Evolutionary conservation across 2,888 invertebrate species (phyloP).

Genomic region (Dicycla oo): DNA sequence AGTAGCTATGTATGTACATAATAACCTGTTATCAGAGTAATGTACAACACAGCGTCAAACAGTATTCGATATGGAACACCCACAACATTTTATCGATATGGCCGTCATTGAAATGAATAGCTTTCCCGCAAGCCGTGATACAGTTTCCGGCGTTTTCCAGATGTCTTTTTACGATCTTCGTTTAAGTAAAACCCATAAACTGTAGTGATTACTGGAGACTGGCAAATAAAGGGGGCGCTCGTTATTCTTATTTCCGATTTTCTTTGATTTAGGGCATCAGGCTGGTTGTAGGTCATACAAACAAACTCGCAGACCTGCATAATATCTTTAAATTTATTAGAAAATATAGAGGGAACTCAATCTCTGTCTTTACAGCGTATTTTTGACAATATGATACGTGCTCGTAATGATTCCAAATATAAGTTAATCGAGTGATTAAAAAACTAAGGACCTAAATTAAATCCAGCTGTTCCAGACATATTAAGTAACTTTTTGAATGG

Average conservation of each 20-base stretch:
- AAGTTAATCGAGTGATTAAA: too few relatives aligned
- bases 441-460: slow-evolving; percentile 1
- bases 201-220: slow-evolving; percentile 17
- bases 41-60: slow-evolving; percentile 19
- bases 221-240: slow-evolving; percentile 45
- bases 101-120: slow-evolving; percentile 23
- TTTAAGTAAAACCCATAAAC: slow-evolving; percentile 46
- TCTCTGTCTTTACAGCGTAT: too few relatives aligned
- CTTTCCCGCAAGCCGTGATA: slow-evolving; percentile 17
- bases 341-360: slow-evolving; percentile 3
- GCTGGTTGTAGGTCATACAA: background rate
- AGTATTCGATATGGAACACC: slow-evolving; percentile 20
- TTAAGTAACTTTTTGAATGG: slow-evolving; percentile 5
- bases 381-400: too few relatives aligned
- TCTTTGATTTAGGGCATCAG: slow-evolving; percentile 40
- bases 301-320: slow-evolving; percentile 10
- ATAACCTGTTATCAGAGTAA: slow-evolving; percentile 23
- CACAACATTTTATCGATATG: slow-evolving; percentile 22
- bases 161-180: slow-evolving; percentile 65
- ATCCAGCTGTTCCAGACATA: background rate
- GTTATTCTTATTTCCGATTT: slow-evolving; percentile 51
- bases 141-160: slow-evolving; percentile 23
- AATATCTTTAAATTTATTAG: slow-evolving; percentile 7
- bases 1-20: slow-evolving; percentile 3
- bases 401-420: too few relatives aligned